These are phyloP conservation scores for Alviniconcha marisindica DNA, from an alignment of 1,140 invertebrate genomes.

Conservation along the genomic window DNA sequence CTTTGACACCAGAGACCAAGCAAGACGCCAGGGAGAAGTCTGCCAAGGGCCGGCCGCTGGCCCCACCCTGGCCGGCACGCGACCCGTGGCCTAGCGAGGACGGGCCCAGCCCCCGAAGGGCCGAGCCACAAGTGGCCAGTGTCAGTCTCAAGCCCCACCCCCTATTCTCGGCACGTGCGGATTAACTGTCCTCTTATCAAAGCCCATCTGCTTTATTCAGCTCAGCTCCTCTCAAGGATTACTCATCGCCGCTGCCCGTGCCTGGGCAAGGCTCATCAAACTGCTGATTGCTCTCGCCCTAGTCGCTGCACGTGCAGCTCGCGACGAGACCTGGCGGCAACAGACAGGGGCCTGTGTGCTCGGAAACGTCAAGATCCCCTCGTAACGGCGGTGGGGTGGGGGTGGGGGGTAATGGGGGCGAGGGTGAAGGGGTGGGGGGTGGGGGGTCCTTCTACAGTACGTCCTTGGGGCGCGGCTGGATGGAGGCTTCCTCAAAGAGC, in stretches of 20 bases:
- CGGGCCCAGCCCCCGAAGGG: no score
- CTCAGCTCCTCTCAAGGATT: constrained; percentile 25
- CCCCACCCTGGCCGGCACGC: no score
- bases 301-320: constrained; percentile 15
- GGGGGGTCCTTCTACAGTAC: neutral
- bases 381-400: neutral
- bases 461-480: no score
- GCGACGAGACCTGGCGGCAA: neutral
- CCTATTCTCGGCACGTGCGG: constrained; percentile 11
- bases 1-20: no score
- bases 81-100: no score
- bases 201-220: constrained; percentile 29
- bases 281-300: constrained; percentile 13
- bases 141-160: neutral
- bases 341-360: constrained; percentile 17
- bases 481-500: no score
- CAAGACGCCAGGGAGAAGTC: no score
- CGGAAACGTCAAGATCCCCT: constrained; percentile 13
- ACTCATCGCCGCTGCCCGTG: constrained; percentile 11
- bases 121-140: constrained; percentile 22
- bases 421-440: neutral
- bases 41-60: no score
- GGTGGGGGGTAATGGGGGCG: neutral
- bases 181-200: constrained; percentile 12
- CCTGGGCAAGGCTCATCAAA: constrained; percentile 12